A percentile compares a stretch with the other conserved stretches of the same genome.
These are phyloP conservation scores for Drosophila lacertosa DNA, from an alignment of 1,140 invertebrate genomes.

Conservation along the genomic window DNA sequence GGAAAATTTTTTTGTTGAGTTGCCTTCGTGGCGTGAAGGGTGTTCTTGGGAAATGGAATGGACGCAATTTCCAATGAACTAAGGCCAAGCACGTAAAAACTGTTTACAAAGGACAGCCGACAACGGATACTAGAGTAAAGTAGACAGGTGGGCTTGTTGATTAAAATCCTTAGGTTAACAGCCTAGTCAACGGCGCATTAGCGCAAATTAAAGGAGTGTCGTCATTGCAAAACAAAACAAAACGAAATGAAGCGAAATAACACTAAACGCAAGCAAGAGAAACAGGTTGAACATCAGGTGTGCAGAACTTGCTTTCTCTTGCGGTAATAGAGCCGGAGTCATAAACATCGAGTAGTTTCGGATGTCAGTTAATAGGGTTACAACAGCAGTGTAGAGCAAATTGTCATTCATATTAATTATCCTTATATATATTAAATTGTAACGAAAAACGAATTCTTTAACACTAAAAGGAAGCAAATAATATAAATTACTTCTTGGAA, in stretches of 20 bases:
- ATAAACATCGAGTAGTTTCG: constrained; percentile 8
- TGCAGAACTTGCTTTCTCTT: background rate
- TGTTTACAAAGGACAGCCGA: constrained; percentile 24
- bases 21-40: constrained; percentile 15
- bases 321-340: constrained; percentile 1
- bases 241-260: constrained; percentile 23
- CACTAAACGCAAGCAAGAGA: no score
- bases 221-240: constrained; percentile 40
- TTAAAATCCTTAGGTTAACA: background rate
- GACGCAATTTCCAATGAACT: constrained; percentile 25
- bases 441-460: no score
- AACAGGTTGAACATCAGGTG: constrained; percentile 2
- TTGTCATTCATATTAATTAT: no score
- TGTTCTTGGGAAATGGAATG: constrained; percentile 12
- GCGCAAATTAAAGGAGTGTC: constrained; percentile 61
- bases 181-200: constrained; percentile 38
- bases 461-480: no score
- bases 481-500: no score
- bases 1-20: constrained; percentile 58
- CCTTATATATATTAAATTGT: no score
- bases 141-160: no score
- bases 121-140: no score
- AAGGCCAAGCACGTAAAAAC: constrained; percentile 9
- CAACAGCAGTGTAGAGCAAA: no score
- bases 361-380: no score